Conservation (phyloP, 2,113 vertebrate species). For the Chrysochloris asiatica region DNA sequence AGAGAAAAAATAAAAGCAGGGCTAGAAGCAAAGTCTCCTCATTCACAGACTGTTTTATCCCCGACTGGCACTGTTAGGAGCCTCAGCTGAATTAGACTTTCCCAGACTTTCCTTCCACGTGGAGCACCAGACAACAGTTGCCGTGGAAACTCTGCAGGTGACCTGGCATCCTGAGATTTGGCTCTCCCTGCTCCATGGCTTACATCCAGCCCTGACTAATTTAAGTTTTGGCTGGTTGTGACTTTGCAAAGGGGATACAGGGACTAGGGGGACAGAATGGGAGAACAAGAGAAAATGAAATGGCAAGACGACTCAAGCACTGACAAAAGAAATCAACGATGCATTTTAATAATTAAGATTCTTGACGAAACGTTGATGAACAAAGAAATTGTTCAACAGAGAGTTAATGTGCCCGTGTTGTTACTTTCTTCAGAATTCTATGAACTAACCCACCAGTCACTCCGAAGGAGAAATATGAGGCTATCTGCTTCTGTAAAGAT, state of each 20-base stretch:
- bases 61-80: background rate
- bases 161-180: background rate
- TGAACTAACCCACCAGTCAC: background rate
- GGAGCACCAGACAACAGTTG: slow-evolving; percentile 35
- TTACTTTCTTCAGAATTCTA: slow-evolving; percentile 9
- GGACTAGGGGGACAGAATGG: background rate
- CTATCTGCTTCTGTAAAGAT: too few relatives aligned
- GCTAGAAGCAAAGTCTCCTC: background rate
- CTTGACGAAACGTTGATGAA: background rate
- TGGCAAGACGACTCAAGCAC: background rate
- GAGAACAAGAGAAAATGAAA: background rate
- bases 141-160: slow-evolving; percentile 62
- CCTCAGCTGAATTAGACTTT: background rate
- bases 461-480: too few relatives aligned
- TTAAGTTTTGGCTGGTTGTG: slow-evolving; percentile 6
- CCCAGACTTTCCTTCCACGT: background rate
- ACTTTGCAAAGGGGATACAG: background rate
- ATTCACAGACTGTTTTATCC: background rate
- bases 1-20: background rate
- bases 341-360: background rate
- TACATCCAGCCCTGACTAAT: slow-evolving; percentile 38
- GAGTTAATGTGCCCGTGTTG: background rate
- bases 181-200: slow-evolving; percentile 9
- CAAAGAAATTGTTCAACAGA: background rate
- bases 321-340: background rate